Conservation (phyloP, 2,797 vertebrate genomes). For the Sarcoramphus papa region DNA sequence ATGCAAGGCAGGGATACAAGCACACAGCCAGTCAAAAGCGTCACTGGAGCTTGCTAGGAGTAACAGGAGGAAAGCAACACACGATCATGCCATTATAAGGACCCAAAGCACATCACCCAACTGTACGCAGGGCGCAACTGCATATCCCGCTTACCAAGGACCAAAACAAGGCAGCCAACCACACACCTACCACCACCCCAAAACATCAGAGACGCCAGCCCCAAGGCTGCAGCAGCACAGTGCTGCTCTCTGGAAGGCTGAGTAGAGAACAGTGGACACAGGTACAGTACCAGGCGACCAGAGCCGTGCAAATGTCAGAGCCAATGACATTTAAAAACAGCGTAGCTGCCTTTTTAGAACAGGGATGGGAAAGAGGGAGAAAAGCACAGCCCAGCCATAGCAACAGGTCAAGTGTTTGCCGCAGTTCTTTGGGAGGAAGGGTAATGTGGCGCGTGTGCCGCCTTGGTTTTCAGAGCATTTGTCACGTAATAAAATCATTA, state of each 20-base stretch:
- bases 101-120: background rate
- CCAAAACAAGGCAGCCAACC: background rate
- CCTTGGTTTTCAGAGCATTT: background rate
- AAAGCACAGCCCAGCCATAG: background rate
- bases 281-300: background rate
- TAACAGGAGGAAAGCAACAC: background rate
- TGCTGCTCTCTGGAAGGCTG: background rate
- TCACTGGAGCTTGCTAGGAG: conserved; percentile 45
- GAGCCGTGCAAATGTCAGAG: background rate
- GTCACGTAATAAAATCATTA: background rate
- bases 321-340: background rate
- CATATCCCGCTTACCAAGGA: background rate
- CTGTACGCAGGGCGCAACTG: rapidly evolving
- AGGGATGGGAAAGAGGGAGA: background rate
- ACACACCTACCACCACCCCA: background rate
- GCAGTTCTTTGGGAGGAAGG: background rate
- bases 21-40: conserved; percentile 73
- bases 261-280: background rate
- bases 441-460: rapidly evolving
- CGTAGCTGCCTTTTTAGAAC: background rate
- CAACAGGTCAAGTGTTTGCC: conserved; percentile 30
- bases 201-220: background rate
- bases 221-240: background rate
- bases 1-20: conserved; percentile 80
- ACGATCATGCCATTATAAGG: background rate